Evolutionary conservation across 2,797 vertebrate species (phyloP), one percentile per base, ranked within the genome.

Genomic region (Loriculus beryllinus): DNA sequence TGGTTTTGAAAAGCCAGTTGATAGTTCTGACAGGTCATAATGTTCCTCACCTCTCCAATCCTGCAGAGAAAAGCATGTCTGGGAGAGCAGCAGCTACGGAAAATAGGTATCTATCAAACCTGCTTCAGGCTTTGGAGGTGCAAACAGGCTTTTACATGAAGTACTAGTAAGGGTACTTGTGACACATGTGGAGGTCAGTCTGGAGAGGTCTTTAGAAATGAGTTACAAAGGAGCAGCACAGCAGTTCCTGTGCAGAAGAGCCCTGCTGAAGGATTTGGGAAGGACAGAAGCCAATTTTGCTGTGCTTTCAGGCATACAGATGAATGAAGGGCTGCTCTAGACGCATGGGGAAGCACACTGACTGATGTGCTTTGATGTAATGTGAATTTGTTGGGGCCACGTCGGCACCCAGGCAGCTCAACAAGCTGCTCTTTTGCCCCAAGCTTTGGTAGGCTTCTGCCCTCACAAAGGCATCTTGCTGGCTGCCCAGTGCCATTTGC

Each of bases 1-100:
- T 31, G 29, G 80, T 26, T 88, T 60, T 81, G 59, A 88, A 57
- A 47, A 89, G 67, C 74, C 90, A 75, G 51, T 72, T 93, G 80
- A 69, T 88, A 74, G 76, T 75, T 43, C 94, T 63, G 51, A 10
- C 31, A 29, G 63, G 31, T 25, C 35, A 8, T 37, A 31, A 26
- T 8, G 64, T 22, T 88, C 57, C 54, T 60, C 21, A 26, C 49
- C 54, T 59, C 75, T 74, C 54, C 6, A 2, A 9, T 25, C 65
- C 40, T 39, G 51, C 52, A 10, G 35, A 48, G 62, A n/a, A 65
- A 77, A 49, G 20, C 33, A 1, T 18, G 23, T 31, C 39, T 79
- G 62, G 80, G 35, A 80, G 42, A 80, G 51, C 77, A 87, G 60
- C 72, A 20, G 8, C 68, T 65, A 9, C 51, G 74, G 67, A 42